A percentile compares a stretch with the other conserved stretches of the same genome.
phyloP scores from a whole-genome alignment of 2,113 vertebrate genomes.

The Lophochroa leadbeateri region DNA sequence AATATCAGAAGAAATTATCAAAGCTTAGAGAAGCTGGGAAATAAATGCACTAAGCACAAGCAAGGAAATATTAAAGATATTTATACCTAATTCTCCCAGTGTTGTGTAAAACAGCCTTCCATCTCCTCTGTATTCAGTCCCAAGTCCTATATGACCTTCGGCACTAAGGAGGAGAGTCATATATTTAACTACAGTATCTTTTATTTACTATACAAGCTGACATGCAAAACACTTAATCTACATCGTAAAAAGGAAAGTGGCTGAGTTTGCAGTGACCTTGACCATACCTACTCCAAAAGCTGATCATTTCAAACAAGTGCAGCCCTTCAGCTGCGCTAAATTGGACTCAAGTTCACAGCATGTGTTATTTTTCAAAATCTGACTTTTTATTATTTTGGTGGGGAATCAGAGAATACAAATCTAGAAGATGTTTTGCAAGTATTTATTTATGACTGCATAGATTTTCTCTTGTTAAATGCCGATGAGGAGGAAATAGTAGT shows the following conservation, averaged over 20 bases:
- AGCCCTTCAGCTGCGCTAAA: neutral
- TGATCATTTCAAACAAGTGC: neutral
- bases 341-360: neutral
- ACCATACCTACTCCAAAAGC: neutral
- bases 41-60: neutral
- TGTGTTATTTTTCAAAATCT: constrained; percentile 20
- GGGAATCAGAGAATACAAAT: neutral
- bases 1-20: constrained; percentile 5
- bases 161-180: constrained; percentile 42
- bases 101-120: neutral
- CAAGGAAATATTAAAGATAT: neutral
- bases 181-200: constrained; percentile 56
- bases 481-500: neutral
- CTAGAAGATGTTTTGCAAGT: neutral
- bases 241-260: constrained; percentile 47
- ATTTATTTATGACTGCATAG: constrained; percentile 21
- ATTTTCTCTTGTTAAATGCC: neutral
- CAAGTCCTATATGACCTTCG: constrained; percentile 30
- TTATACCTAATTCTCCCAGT: neutral
- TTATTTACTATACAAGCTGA: constrained; percentile 64
- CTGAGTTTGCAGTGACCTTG: constrained; percentile 57
- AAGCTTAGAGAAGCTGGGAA: neutral
- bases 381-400: neutral
- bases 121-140: constrained; percentile 3
- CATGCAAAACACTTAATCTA: constrained; percentile 61